Evolutionary conservation across 2,797 vertebrate genomes (phyloP).

Genomic region (Acrossocheilus wenchowensis): DNA sequence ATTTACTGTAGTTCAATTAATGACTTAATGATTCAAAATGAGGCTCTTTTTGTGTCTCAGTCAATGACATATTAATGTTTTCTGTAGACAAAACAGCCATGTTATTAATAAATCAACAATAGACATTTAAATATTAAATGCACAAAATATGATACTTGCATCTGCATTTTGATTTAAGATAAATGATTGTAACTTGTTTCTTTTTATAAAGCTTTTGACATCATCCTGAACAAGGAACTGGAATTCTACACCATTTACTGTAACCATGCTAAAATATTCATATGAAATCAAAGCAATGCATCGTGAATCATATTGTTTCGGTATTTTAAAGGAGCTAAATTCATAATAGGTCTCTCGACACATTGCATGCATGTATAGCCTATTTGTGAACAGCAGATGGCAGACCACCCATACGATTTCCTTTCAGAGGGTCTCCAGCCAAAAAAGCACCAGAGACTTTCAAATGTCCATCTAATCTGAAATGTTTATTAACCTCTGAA

Average conservation of each 20-base stretch:
- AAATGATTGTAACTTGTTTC: not conserved
- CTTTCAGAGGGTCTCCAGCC: not conserved
- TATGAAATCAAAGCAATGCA: not conserved
- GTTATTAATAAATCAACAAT: not conserved
- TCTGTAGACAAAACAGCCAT: not conserved
- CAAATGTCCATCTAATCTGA: not conserved
- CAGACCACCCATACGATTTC: not conserved
- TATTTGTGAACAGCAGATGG: constrained; percentile 32
- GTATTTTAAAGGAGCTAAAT: not conserved
- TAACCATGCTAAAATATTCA: not conserved
- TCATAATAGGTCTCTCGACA: not conserved
- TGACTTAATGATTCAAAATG: not conserved
- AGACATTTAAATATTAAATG: not conserved
- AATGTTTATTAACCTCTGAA: constrained; percentile 3
- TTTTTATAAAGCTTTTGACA: not conserved
- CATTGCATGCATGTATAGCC: not conserved
- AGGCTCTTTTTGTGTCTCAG: not conserved
- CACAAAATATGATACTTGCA: not conserved
- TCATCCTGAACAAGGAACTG: not conserved
- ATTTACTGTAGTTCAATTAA: not conserved
- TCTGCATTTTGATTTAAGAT: not conserved
- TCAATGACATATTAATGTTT: not conserved
- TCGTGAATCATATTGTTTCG: not conserved
- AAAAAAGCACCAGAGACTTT: not conserved
- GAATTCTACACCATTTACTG: not conserved